Percentiles rank a stretch among this genome's conserved stretches.
Conservation (phyloP, 2,113 vertebrate genomes). For the Vulpes lagopus region DNA sequence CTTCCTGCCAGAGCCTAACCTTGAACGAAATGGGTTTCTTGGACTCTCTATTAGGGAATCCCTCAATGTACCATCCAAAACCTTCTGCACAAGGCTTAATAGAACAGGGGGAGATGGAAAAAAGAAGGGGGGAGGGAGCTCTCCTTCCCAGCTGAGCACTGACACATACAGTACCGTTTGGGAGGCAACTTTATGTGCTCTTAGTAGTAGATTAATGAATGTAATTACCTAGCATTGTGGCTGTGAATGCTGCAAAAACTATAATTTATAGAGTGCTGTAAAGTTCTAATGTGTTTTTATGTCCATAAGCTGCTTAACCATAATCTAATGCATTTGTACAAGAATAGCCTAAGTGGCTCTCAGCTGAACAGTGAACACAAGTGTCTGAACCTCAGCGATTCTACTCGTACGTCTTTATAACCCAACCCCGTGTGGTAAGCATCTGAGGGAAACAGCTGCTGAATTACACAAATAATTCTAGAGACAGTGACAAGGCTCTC, state of each 20-base stretch:
- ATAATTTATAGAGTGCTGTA: slow-evolving; percentile 90
- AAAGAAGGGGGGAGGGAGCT: background rate
- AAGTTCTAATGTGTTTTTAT: slow-evolving; percentile 91
- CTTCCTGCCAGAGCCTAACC: background rate
- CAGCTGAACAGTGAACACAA: slow-evolving; percentile 71
- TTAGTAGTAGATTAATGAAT: slow-evolving; percentile 91
- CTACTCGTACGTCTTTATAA: slow-evolving; percentile 80
- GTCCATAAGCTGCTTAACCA: slow-evolving; percentile 91
- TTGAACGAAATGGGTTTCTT: slow-evolving; percentile 38
- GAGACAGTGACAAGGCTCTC: slow-evolving; percentile 65
- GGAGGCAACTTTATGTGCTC: slow-evolving; percentile 89
- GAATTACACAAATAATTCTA: slow-evolving; percentile 74
- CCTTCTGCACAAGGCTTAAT: background rate
- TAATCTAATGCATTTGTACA: slow-evolving; percentile 90
- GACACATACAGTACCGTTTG: slow-evolving; percentile 74
- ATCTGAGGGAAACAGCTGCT: slow-evolving; percentile 82
- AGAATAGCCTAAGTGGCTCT: slow-evolving; percentile 86
- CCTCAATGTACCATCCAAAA: background rate
- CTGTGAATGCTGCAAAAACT: slow-evolving; percentile 87
- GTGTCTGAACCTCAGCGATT: slow-evolving; percentile 76
- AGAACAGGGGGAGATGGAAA: background rate
- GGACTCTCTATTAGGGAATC: background rate
- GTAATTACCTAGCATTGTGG: slow-evolving; percentile 89
- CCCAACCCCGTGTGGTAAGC: slow-evolving; percentile 73
- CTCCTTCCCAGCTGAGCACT: slow-evolving; percentile 80